A percentile compares a stretch with the other conserved stretches of the same genome.
These are phyloP conservation scores for Anthophora plumipes DNA, from an alignment of 2,888 invertebrate species.

Conservation along the genomic window DNA sequence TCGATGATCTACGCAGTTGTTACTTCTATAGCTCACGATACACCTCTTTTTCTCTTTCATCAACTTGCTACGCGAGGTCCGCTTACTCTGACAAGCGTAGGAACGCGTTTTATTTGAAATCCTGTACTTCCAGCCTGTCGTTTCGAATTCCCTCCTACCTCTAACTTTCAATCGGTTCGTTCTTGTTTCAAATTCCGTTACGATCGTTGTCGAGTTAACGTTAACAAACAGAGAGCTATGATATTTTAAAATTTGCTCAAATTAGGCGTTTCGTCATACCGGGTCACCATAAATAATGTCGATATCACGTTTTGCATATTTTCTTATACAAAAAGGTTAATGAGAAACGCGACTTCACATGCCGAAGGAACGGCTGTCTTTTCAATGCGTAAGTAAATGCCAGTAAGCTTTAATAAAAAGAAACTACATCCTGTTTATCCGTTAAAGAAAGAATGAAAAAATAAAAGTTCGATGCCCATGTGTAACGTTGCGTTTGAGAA, in stretches of 20 bases:
- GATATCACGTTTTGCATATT: background rate
- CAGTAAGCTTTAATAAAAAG: background rate
- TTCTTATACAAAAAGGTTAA: conserved; percentile 10
- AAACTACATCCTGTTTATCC: background rate
- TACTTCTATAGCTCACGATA: conserved; percentile 3
- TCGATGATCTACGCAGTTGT: conserved; percentile 32
- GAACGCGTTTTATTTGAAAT: conserved; percentile 37
- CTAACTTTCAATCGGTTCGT: background rate
- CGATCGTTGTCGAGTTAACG: background rate
- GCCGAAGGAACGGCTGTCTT: too few relatives aligned
- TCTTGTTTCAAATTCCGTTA: too few relatives aligned
- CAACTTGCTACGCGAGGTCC: conserved; percentile 14
- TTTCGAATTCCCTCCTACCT: background rate
- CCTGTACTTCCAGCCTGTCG: background rate
- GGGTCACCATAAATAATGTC: conserved; percentile 17
- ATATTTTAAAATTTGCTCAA: background rate
- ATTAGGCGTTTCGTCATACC: background rate
- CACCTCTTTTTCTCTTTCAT: conserved; percentile 14
- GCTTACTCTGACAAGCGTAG: conserved; percentile 21
- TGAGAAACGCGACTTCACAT: background rate
- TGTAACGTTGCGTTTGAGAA: too few relatives aligned
- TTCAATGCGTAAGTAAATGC: too few relatives aligned
- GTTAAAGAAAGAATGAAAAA: background rate
- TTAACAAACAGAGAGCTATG: background rate
- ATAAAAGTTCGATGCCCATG: too few relatives aligned